phyloP scores from a whole-genome alignment of 2,113 vertebrate species.

The Sardina pilchardus region DNA sequence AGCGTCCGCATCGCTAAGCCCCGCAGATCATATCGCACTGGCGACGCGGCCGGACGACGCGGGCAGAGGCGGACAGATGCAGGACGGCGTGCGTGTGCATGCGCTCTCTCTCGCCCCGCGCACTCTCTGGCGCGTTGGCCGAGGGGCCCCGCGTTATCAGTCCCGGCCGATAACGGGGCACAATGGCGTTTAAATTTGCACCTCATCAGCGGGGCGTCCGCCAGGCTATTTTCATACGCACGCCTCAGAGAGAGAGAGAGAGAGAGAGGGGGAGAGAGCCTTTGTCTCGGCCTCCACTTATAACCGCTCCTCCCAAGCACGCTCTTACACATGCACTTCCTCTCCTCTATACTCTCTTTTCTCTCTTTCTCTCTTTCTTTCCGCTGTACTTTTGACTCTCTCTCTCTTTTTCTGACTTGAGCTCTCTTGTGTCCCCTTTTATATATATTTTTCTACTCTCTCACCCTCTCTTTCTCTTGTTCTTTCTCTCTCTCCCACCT shows the following conservation, averaged over 20 bases:
- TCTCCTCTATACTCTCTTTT: background rate
- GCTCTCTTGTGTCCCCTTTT: too few species aligned
- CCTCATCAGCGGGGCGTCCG: constrained; percentile 60
- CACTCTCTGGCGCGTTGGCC: background rate
- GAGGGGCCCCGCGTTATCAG: constrained; percentile 61
- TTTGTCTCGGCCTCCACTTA: background rate
- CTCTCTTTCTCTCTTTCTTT: too few species aligned
- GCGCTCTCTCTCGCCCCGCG: too few species aligned
- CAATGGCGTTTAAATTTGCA: constrained; percentile 69
- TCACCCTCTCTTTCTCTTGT: constrained; percentile 27
- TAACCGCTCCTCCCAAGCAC: background rate
- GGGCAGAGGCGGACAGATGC: background rate
- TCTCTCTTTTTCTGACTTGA: background rate
- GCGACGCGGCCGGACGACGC: constrained; percentile 40
- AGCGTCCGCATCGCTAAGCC: constrained; percentile 59
- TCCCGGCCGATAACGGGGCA: constrained; percentile 62
- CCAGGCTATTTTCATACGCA: background rate
- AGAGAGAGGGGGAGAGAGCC: background rate
- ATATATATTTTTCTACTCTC: background rate
- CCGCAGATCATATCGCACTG: constrained; percentile 56
- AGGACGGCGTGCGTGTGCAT: too few species aligned
- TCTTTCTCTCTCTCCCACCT: background rate
- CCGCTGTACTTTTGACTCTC: background rate
- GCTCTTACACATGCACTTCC: background rate
- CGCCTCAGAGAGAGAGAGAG: background rate